Evolutionary conservation across 2,797 vertebrate genomes (phyloP), one percentile per base, ranked within the genome.

Genomic region (Dendrocincla tyrannina): DNA sequence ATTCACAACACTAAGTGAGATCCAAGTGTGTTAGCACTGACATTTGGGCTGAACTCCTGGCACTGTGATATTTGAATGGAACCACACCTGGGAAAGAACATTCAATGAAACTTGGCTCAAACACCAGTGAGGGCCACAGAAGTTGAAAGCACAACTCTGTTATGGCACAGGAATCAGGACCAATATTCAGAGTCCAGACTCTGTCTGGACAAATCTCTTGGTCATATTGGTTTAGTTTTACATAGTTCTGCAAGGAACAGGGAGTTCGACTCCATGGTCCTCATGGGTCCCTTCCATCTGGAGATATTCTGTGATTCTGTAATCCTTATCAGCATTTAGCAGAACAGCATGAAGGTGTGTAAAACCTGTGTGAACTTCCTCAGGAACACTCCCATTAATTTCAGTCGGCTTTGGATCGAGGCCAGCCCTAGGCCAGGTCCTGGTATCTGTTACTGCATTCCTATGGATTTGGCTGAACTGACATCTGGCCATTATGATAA

Each of bases 391-490:
- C 44, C 11, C 5, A 2, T 67, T 88, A 81, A 79, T 69, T 92
- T 95, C 47, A 91, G 73, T 60, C 52, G 32, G 25, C 85, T 88
- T 78, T 93, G 91, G 49, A 70, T 41, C 42, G 33, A 72, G 47
- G 82, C 80, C 88, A 94, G 62, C 49, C 60, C n/a, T 56, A 42
- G 69, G 39, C 66, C 83, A 76, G 59, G 52, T 75, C 66, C 89
- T 88, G 69, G 76, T 88, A 82, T 92, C 85, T 92, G 73, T 91
- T 96, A 52, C 82, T 92, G 35, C 91, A 89, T 96, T 96, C 82
- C 87, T 79, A 64, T 86, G 73, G 91, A 83, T 84, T 96, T 95
- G 89, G 60, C 92, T 85, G 69, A 93, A 74, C 93, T 88, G 89
- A 84, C 83, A 91, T 95, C 91, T 94, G 93, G 83, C 67, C 44